phyloP scores from a whole-genome alignment of 2,888 invertebrate genomes.

The Auanema freiburgensis region DNA sequence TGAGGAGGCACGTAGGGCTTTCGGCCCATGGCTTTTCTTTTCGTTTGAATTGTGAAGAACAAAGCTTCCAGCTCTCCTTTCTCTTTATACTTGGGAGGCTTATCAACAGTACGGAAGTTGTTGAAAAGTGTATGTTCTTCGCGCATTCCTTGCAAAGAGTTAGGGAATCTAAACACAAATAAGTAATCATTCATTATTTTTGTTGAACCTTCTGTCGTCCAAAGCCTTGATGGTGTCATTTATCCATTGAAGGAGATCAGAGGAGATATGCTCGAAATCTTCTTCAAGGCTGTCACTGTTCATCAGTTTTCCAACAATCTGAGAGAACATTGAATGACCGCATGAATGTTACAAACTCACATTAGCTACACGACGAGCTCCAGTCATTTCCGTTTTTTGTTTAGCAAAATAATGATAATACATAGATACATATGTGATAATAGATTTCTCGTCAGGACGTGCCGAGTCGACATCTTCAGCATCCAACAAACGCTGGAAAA shows the following conservation, averaged over 20 bases:
- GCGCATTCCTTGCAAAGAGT: conserved; percentile 91
- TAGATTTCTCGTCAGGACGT: conserved; percentile 79
- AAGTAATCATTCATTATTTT: conserved; percentile 74
- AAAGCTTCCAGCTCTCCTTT: conserved; percentile 94
- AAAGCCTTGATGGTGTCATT: conserved; percentile 77
- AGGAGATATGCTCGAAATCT: conserved; percentile 82
- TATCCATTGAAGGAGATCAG: conserved; percentile 90
- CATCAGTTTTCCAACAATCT: conserved; percentile 95
- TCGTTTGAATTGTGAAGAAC: conserved; percentile 93
- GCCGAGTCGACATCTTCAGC: conserved; percentile 94
- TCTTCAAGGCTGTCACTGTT: conserved; percentile 88
- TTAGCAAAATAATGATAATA: conserved; percentile 98
- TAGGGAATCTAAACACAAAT: conserved; percentile 95
- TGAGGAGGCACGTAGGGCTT: conserved; percentile 59
- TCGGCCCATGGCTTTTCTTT: conserved; percentile 83
- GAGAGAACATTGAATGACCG: conserved; percentile 35
- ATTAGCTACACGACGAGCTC: conserved; percentile 93
- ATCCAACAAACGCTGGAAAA: conserved; percentile 74
- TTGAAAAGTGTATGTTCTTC: conserved; percentile 85
- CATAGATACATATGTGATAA: conserved; percentile 97
- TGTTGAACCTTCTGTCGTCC: conserved; percentile 11
- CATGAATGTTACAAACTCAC: conserved; percentile 71
- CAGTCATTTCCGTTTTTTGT: conserved; percentile 98
- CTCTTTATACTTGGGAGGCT: conserved; percentile 96
- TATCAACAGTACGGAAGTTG: conserved; percentile 91